phyloP scores from a whole-genome alignment of 2,113 vertebrate genomes.

The Archocentrus centrarchus region DNA sequence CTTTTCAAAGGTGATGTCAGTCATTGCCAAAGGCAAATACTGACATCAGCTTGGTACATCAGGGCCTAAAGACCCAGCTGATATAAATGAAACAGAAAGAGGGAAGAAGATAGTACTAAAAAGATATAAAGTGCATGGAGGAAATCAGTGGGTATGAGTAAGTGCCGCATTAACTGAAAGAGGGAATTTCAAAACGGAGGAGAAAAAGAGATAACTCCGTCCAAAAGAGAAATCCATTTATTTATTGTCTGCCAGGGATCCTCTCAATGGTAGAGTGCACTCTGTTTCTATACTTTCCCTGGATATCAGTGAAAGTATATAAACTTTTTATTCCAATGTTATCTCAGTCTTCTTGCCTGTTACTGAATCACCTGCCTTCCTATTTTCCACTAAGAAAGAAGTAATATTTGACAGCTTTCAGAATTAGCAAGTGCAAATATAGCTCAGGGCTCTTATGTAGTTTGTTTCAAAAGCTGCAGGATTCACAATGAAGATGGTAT shows the following conservation, averaged over 20 bases:
- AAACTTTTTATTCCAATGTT: background rate
- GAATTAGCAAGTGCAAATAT: background rate
- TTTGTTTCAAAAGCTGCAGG: background rate
- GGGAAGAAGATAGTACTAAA: background rate
- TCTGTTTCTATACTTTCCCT: background rate
- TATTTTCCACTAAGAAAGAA: background rate
- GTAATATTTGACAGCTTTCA: background rate
- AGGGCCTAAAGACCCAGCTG: background rate
- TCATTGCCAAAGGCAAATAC: background rate
- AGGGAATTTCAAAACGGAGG: background rate
- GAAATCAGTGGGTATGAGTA: slow-evolving; percentile 1
- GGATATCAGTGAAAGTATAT: background rate
- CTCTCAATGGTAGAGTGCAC: background rate
- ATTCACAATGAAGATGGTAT: background rate
- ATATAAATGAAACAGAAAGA: background rate
- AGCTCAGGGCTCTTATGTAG: background rate
- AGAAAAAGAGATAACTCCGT: background rate
- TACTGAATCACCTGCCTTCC: background rate
- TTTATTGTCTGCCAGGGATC: slow-evolving; percentile 2
- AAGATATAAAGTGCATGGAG: background rate
- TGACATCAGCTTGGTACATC: background rate
- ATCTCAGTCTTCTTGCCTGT: background rate
- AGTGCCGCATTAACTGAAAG: background rate
- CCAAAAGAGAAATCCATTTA: background rate
- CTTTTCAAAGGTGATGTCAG: background rate